Percentiles rank a stretch among this genome's conserved stretches.
Conservation (phyloP, 2,888 invertebrate species). For the Torymus tubicola region DNA sequence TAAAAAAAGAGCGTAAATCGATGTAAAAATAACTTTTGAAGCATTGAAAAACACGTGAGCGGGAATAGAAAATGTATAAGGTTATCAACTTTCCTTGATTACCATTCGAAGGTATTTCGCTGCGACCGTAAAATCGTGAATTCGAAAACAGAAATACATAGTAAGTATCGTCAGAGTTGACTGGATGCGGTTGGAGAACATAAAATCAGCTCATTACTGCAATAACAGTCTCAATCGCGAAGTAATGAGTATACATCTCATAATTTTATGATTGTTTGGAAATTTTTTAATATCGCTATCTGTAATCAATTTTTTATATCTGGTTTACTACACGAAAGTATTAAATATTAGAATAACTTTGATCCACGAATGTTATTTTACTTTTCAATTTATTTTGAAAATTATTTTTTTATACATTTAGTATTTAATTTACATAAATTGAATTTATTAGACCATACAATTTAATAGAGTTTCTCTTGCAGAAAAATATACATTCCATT, state of each 20-base stretch:
- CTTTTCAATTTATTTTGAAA: too few species aligned
- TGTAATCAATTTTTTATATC: not conserved
- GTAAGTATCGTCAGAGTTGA: conserved; percentile 26
- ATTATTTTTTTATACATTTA: too few species aligned
- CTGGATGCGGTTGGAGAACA: conserved; percentile 19
- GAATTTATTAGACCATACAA: too few species aligned
- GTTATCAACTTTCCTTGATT: conserved; percentile 35
- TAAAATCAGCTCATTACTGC: conserved; percentile 42
- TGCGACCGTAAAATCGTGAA: conserved; percentile 58
- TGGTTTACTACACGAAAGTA: not conserved
- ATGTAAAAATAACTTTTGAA: not conserved
- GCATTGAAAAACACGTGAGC: not conserved
- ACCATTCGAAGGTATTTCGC: conserved; percentile 34
- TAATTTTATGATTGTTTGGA: conserved; percentile 18
- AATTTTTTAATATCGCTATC: not conserved
- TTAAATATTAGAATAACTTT: too few species aligned
- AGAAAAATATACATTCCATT: too few species aligned
- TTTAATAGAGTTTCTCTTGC: too few species aligned
- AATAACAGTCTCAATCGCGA: conserved; percentile 66
- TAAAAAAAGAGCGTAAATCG: too few species aligned
- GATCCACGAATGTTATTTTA: too few species aligned
- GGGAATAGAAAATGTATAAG: conserved; percentile 16
- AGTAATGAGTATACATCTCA: conserved; percentile 12
- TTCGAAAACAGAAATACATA: conserved; percentile 27
- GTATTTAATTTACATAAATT: too few species aligned